phyloP scores from a whole-genome alignment of 2,888 invertebrate genomes.

The Agonopterix heracliana region DNA sequence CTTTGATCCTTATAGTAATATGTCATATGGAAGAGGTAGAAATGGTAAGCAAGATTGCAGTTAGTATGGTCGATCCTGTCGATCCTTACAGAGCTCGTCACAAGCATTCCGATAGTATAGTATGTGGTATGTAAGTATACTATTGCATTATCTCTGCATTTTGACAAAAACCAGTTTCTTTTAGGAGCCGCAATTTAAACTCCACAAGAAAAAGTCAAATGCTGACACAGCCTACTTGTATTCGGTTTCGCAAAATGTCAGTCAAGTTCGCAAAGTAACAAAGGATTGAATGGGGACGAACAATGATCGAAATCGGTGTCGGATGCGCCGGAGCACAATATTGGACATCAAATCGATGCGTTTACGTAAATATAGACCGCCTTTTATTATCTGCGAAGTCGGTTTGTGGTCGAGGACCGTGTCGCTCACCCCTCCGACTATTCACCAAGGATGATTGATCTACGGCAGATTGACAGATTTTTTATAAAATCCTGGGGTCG shows the following conservation, averaged over 20 bases:
- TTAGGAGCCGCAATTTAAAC: no score
- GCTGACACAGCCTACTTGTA: slow-evolving; percentile 34
- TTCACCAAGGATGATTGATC: slow-evolving; percentile 73
- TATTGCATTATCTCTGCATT: no score
- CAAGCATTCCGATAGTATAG: no score
- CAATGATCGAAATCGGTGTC: slow-evolving; percentile 46
- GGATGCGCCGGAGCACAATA: slow-evolving; percentile 54
- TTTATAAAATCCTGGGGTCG: slow-evolving; percentile 64
- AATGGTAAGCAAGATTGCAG: no score
- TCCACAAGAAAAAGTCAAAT: no score
- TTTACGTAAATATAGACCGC: slow-evolving; percentile 71
- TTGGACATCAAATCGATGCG: slow-evolving; percentile 67
- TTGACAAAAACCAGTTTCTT: no score
- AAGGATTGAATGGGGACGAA: slow-evolving; percentile 37
- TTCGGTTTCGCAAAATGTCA: slow-evolving; percentile 45
- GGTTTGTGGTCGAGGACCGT: slow-evolving; percentile 53
- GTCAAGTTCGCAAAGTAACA: slow-evolving; percentile 41
- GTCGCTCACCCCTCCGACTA: slow-evolving; percentile 54
- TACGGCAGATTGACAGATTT: slow-evolving; percentile 74
- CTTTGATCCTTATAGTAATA: no score
- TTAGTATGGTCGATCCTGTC: no score
- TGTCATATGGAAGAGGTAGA: no score
- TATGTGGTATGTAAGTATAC: no score
- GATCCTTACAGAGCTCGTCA: no score
- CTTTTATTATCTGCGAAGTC: slow-evolving; percentile 68